Conservation (phyloP, 2,797 vertebrate genomes). For the Sebastes vulpes region DNA sequence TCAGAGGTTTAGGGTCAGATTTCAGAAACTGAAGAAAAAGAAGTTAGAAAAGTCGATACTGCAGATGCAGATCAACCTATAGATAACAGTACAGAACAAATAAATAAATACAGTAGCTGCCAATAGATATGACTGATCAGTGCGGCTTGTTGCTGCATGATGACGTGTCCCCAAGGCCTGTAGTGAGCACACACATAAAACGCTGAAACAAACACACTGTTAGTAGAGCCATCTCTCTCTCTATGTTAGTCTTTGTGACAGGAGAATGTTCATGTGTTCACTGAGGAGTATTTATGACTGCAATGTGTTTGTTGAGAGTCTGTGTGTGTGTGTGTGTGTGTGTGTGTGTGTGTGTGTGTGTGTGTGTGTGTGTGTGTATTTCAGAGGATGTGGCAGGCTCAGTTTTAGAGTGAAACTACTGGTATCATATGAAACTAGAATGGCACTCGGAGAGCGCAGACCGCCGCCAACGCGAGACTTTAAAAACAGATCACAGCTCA, state of each 20-base stretch:
- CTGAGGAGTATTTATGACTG: conserved; percentile 33
- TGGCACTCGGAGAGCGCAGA: too few species aligned
- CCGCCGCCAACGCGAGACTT: too few species aligned
- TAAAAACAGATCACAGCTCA: too few species aligned
- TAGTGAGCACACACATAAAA: neutral
- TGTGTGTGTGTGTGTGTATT: conserved; percentile 3
- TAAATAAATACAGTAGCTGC: neutral
- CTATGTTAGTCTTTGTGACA: conserved; percentile 37
- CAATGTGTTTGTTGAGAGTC: conserved; percentile 1
- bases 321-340: neutral
- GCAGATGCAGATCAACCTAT: neutral
- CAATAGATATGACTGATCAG: neutral
- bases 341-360: neutral
- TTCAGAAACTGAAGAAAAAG: neutral
- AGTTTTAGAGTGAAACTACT: too few species aligned
- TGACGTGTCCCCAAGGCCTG: neutral
- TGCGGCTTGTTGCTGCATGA: neutral
- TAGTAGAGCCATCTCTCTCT: neutral
- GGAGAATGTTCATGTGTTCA: conserved; percentile 40
- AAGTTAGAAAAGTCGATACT: neutral
- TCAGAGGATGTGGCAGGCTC: too few species aligned
- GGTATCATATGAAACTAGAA: too few species aligned
- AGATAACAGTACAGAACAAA: neutral
- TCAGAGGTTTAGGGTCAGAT: neutral
- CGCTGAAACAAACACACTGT: conserved; percentile 10